phyloP scores from a whole-genome alignment of 2,888 invertebrate species.

The Darwinula stevensoni region DNA sequence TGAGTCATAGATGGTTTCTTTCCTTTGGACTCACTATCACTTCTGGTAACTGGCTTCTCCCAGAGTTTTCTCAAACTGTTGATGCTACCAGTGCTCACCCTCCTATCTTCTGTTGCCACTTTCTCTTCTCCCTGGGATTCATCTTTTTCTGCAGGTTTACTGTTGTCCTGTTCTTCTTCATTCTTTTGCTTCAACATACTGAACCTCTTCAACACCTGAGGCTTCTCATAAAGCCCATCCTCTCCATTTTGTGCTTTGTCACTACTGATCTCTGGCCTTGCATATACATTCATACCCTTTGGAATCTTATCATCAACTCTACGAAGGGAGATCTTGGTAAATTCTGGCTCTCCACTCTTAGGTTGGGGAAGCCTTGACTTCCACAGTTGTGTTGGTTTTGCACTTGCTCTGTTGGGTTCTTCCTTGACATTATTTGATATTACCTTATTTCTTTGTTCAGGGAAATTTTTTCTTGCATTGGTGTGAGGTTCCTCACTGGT shows the following conservation, averaged over 20 bases:
- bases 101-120: conserved; percentile 46
- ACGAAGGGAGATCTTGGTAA: neutral
- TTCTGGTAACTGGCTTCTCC: too few relatives aligned
- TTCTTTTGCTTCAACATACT: conserved; percentile 1
- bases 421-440: too few relatives aligned
- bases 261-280: neutral
- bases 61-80: conserved; percentile 69
- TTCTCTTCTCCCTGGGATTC: conserved; percentile 14
- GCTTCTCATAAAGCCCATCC: neutral
- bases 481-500: too few relatives aligned
- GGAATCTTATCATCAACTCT: neutral
- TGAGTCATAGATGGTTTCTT: too few relatives aligned
- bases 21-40: too few relatives aligned
- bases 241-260: neutral
- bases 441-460: too few relatives aligned
- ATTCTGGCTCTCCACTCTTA: neutral
- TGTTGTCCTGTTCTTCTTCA: neutral
- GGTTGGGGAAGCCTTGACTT: neutral
- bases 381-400: neutral
- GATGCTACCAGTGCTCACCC: conserved; percentile 71
- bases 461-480: too few relatives aligned
- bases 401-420: too few relatives aligned
- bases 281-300: neutral
- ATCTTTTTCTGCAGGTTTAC: conserved; percentile 5
- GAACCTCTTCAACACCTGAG: conserved; percentile 1